phyloP scores from a whole-genome alignment of 2,797 vertebrate species.

The Clamator glandarius region DNA sequence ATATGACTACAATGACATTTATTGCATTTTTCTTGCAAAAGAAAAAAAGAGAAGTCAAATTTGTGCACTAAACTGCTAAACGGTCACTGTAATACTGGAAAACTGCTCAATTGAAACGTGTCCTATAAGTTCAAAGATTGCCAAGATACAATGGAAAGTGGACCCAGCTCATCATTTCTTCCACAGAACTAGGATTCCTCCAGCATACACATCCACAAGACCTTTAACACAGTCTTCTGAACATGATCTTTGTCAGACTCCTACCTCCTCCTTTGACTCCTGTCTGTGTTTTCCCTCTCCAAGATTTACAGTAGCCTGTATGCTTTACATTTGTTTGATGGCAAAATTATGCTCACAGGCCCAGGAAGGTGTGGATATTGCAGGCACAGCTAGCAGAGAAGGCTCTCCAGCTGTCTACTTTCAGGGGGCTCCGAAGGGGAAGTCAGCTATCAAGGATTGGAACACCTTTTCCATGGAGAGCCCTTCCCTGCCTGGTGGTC shows the following conservation, averaged over 20 bases:
- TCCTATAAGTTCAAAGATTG: not conserved
- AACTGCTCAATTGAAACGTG: not conserved
- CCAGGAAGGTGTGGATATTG: not conserved
- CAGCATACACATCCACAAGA: not conserved
- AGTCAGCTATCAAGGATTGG: not conserved
- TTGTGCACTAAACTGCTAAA: not conserved
- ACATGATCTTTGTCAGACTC: not conserved
- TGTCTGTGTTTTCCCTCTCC: fast-evolving
- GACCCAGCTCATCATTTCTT: not conserved
- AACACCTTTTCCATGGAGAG: not conserved
- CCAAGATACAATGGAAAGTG: not conserved
- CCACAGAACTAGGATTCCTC: not conserved
- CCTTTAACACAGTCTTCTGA: not conserved
- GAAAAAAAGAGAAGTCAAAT: not conserved
- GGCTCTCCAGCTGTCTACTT: not conserved
- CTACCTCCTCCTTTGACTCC: not conserved
- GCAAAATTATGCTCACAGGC: not conserved
- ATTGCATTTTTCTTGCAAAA: not conserved
- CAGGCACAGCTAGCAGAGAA: not conserved
- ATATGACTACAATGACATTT: not conserved
- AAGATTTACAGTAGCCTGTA: not conserved
- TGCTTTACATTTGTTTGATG: not conserved
- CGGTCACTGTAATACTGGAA: not conserved
- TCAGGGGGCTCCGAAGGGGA: not conserved
- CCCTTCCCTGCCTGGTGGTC: not conserved